phyloP scores from a whole-genome alignment of 2,113 vertebrate species.

The Grallaria varia region DNA sequence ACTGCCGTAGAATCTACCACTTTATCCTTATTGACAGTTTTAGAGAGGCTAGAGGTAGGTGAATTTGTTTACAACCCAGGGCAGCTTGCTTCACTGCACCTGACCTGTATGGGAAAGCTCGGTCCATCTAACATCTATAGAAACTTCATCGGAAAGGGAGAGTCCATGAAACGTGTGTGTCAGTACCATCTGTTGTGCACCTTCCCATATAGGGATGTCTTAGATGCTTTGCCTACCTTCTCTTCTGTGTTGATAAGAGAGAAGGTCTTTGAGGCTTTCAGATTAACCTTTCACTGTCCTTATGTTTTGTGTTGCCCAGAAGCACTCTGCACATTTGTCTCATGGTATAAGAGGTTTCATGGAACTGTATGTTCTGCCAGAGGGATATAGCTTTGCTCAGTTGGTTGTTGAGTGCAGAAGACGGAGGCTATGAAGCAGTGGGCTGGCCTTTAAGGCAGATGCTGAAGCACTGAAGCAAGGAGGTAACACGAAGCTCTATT shows the following conservation, averaged over 20 bases:
- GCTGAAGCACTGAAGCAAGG: neutral
- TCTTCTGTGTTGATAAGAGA: neutral
- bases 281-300: neutral
- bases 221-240: neutral
- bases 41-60: neutral
- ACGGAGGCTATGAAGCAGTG: neutral
- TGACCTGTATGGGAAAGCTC: neutral
- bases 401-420: neutral
- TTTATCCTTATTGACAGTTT: neutral
- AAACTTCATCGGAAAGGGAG: neutral
- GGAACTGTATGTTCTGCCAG: neutral
- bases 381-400: neutral
- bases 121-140: neutral
- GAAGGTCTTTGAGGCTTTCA: neutral
- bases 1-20: neutral
- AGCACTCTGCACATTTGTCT: neutral
- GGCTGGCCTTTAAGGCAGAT: neutral
- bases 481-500: rapidly evolving
- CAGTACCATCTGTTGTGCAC: neutral
- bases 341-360: neutral
- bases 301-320: neutral
- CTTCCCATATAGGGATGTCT: neutral
- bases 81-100: neutral
- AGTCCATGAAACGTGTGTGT: rapidly evolving
- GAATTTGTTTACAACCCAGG: neutral